phyloP scores from a whole-genome alignment of 2,888 invertebrate species.

The Halictus quadricinctus region DNA sequence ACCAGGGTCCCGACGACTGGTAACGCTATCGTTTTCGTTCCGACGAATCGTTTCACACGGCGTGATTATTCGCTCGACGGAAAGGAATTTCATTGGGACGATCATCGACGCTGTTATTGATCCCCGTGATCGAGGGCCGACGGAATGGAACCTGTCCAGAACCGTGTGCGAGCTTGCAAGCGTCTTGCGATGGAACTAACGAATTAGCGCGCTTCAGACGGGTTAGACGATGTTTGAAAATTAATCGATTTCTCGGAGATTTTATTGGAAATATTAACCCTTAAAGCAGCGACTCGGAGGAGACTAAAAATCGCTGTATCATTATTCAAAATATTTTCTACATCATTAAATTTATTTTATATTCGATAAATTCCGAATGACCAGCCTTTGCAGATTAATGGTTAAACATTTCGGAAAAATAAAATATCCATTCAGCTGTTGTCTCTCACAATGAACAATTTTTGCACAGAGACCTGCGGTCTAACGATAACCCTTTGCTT shows the following conservation, averaged over 20 bases:
- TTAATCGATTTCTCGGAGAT: not conserved
- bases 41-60: not conserved
- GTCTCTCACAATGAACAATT: not conserved
- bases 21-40: constrained; percentile 3
- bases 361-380: too few species aligned
- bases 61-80: constrained; percentile 19
- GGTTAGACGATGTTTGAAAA: not conserved
- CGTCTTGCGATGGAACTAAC: not conserved
- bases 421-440: too few species aligned
- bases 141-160: not conserved
- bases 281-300: too few species aligned
- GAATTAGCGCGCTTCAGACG: not conserved
- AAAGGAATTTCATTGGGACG: not conserved
- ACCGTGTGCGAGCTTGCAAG: not conserved
- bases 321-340: too few species aligned
- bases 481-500: too few species aligned
- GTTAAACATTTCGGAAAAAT: too few species aligned
- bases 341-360: too few species aligned
- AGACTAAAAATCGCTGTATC: too few species aligned
- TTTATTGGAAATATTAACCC: not conserved
- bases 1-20: not conserved
- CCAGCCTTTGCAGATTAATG: too few species aligned
- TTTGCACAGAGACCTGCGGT: not conserved
- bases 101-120: constrained; percentile 7
- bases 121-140: constrained; percentile 2